Evolutionary conservation across 1,140 invertebrate genomes (phyloP), one percentile per base, ranked within the genome.

Genomic region (Berghia stephanieae): DNA sequence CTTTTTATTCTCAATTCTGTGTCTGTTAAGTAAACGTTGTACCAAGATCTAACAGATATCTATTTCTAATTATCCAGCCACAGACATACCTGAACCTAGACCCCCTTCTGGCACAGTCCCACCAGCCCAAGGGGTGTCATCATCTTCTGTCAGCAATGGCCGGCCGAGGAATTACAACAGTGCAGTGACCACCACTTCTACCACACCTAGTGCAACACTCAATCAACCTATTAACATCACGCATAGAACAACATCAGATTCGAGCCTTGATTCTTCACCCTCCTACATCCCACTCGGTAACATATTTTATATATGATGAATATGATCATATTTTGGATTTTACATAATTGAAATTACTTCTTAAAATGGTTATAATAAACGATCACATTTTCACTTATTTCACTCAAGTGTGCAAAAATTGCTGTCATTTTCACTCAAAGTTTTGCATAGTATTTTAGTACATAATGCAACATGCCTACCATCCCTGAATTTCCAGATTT

Each of bases 111-210:
- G 8, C 55, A 60, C 6, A 27, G 55, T 27, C 24, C 24, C 21
- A 42, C 31, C 27, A 3, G 16, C 24, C 10, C 10, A n/a, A 4
- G 42, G 44, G 18, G 38, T 18, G 27, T 46, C 27, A 6, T 2
- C 38, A 46, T 60, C 8, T 21, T 21, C 40, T 52, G 38, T 31
- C 6, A 60, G 43, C 13, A 38, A 34, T 46, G 42, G 21, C 43
- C n/a, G 60, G 34, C 74, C 36, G 63, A 44, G 27, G 0, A 72
- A 46, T n/a, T 40, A 38, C 52, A 21, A 24, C 3, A 36, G 68
- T n/a, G 46, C 55, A 21, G 55, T 36, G 27, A 24, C 75, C 3
- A 31, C 40, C 38, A 43, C 42, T 69, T 74, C 95, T 71, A 70
- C 83, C 57, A 2, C 38, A 40, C 10, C 46, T 13, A 10, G 10